Base-by-base conservation (phyloP, 2,888 invertebrate genomes). In the Xestia ashworthii region DNA sequence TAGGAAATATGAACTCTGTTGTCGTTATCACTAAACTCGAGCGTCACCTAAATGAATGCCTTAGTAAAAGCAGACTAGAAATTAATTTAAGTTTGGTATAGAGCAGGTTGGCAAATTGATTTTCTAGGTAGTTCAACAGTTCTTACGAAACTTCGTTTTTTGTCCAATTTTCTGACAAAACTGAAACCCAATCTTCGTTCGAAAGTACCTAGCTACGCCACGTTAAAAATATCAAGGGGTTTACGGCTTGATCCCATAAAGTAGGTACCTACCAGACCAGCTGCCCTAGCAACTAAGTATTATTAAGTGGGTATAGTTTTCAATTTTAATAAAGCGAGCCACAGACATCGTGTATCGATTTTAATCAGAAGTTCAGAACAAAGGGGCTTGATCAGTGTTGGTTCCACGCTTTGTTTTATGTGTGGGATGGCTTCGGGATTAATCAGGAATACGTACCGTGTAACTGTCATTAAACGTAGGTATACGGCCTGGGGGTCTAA, bases 291-390 rank as follows among this genome's bases (percentile, higher is more conserved):
- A 62, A 38, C 32, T 38, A 62, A 19, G 8, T 32, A 60, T 3
- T 3, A 9, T 16, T 32, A 25, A 32, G 25, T 25, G 8, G 6
- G 1, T 48, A 58, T 38, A 32, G 50, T 77, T 76, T 68, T 1
- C 32, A 58, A 32, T 50, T 67, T 60, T 69, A 60, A 60, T 44
- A 60, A 68, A 48, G 77, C 41, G 12, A 50, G 32, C 32, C n/a
- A n/a, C 46, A 44, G 68, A 60, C 48, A 41, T 16, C 16, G 65
- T 44, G 44, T 68, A 77, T 60, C 68, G 68, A 77, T 67, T 76
- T 76, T 76, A 48, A 67, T 58, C 32, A 19, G 46, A 77, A 58
- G n/a, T 44, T 65, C 58, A 19, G 44, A 44, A 65, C 65, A 77
- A 41, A 46, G n/a, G 12, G 58, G 22, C 32, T 48, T 50, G 16